Percentiles rank a stretch among this genome's conserved stretches.
phyloP scores from a whole-genome alignment of 2,888 invertebrate genomes.

The Agrochola circellaris region DNA sequence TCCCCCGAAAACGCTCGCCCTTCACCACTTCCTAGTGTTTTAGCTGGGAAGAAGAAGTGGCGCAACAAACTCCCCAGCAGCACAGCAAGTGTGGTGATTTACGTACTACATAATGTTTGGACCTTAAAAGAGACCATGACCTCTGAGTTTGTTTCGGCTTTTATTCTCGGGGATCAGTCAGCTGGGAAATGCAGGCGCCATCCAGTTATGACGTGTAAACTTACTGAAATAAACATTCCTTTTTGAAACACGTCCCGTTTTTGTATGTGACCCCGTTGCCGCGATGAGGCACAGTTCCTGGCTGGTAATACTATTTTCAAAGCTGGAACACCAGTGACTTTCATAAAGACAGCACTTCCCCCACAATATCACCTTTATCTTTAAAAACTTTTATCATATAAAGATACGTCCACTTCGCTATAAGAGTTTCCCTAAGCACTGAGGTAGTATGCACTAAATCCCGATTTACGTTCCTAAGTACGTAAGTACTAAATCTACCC shows the following conservation, averaged over 20 bases:
- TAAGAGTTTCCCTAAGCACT: slow-evolving; percentile 38
- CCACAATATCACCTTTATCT: slow-evolving; percentile 6
- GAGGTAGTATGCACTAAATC: slow-evolving; percentile 58
- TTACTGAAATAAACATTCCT: no score
- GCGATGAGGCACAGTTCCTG: not conserved
- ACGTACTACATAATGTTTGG: no score
- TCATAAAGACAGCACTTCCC: not conserved
- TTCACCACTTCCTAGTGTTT: no score
- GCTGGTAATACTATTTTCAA: not conserved
- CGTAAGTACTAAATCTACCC: slow-evolving; percentile 60
- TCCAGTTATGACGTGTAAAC: no score
- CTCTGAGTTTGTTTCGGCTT: no score
- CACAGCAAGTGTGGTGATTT: no score
- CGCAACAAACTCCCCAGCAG: no score
- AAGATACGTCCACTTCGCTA: slow-evolving; percentile 31
- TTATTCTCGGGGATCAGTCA: no score
- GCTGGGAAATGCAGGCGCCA: no score
- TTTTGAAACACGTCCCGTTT: not conserved
- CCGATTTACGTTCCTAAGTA: slow-evolving; percentile 62
- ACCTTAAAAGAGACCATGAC: no score
- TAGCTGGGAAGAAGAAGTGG: no score
- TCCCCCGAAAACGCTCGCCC: no score
- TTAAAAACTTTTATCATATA: slow-evolving; percentile 52
- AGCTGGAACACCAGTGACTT: not conserved
- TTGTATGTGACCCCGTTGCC: not conserved